Evolutionary conservation across 2,113 vertebrate genomes (phyloP).

Genomic region (Mormoops blainvillei): DNA sequence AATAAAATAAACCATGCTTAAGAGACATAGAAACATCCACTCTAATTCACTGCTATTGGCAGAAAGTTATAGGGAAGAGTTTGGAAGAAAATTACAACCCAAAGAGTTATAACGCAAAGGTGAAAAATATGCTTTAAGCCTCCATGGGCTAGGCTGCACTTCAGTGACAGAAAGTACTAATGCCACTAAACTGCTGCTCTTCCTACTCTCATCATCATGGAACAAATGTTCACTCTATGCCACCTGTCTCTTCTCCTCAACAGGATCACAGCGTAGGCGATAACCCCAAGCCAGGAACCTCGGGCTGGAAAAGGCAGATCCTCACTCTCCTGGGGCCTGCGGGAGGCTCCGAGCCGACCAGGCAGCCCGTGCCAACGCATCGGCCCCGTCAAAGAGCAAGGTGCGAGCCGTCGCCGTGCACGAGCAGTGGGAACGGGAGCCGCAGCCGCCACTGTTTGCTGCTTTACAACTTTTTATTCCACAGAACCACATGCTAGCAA

Average conservation of each 20-base stretch:
- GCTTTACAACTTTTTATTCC: not conserved
- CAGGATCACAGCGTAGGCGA: not conserved
- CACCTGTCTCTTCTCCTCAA: not conserved
- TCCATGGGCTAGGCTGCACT: not conserved
- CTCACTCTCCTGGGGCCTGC: too few relatives aligned
- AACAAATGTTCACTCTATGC: not conserved
- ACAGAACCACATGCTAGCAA: not conserved
- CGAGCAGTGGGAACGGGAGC: not conserved
- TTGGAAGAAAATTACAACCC: not conserved
- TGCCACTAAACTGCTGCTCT: not conserved
- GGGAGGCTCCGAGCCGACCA: not conserved
- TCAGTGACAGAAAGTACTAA: not conserved
- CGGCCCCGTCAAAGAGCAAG: not conserved
- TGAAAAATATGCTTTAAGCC: not conserved
- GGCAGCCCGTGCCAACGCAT: not conserved
- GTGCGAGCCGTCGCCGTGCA: not conserved
- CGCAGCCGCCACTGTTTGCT: not conserved
- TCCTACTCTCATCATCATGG: not conserved
- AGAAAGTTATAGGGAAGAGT: not conserved
- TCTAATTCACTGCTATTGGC: not conserved
- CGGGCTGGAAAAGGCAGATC: not conserved
- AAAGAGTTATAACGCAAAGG: not conserved
- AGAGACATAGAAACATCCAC: not conserved
- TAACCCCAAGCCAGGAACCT: not conserved
- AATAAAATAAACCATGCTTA: not conserved